A percentile compares a stretch with the other conserved stretches of the same genome.
phyloP scores from a whole-genome alignment of 1,140 invertebrate species.

The silkworm (Bombyx mori) region DNA sequence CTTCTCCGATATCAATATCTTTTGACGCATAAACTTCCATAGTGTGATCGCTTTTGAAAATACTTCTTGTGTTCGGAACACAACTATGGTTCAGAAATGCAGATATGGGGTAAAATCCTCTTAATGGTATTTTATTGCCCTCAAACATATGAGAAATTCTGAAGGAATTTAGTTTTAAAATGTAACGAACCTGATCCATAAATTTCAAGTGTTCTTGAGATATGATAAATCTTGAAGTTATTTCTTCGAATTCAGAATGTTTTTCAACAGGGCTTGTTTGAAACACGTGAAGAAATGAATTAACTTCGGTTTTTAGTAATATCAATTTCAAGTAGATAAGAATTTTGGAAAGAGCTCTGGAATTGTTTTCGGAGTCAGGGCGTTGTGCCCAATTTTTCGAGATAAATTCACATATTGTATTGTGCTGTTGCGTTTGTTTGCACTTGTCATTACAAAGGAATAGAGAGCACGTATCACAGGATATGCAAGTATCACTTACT shows the following conservation, averaged over 20 bases:
- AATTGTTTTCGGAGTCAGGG: conserved; percentile 37
- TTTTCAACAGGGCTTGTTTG: conserved; percentile 62
- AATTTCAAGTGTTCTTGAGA: conserved; percentile 71
- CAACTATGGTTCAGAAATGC: conserved; percentile 84
- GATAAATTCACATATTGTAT: conserved; percentile 73
- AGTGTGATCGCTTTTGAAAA: conserved; percentile 71
- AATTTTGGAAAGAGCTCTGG: conserved; percentile 51
- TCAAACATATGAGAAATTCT: conserved; percentile 68
- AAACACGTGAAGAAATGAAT: conserved; percentile 67
- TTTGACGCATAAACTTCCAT: conserved; percentile 76
- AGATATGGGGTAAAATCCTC: conserved; percentile 80
- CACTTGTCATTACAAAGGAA: conserved; percentile 73
- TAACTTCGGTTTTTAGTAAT: conserved; percentile 65
- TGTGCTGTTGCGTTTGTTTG: conserved; percentile 62
- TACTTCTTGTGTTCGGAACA: conserved; percentile 80
- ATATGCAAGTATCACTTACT: conserved; percentile 49
- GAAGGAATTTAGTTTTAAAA: conserved; percentile 81
- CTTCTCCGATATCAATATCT: conserved; percentile 75
- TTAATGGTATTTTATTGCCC: conserved; percentile 62
- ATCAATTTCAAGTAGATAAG: conserved; percentile 73
- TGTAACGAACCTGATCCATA: conserved; percentile 72
- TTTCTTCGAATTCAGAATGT: conserved; percentile 61
- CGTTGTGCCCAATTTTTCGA: conserved; percentile 55
- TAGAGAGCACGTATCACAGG: conserved; percentile 71
- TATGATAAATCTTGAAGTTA: conserved; percentile 68